Base-by-base conservation (phyloP, 2,797 vertebrate genomes). In the Molossus alvarezi region DNA sequence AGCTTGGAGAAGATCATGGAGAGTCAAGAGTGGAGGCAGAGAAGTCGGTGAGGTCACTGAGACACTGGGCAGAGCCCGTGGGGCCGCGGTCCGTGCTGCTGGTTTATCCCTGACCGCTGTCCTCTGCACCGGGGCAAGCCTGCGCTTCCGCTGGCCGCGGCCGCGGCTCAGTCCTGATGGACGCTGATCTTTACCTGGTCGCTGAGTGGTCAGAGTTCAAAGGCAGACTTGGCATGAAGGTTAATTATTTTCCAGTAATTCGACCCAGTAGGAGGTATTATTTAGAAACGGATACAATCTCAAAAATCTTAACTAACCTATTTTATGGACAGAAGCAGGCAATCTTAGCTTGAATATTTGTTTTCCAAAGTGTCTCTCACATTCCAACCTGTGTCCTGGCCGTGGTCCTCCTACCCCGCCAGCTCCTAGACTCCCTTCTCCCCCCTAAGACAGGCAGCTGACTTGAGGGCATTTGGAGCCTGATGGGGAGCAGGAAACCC, bases 341-440 rank as follows among this genome's bases (percentile, higher is more conserved):
- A 53, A 69, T 41, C 20, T 51, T 64, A 64, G 72, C 41, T 86
- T 95, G 73, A 33, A 33, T 45, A 85, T 79, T 93, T 90, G 67
- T 73, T 75, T 69, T 29, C 45, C 23, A 67, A 73, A 81, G 20
- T 53, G 5, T 87, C 21, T 85, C 15, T 83, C 23, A 80, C 64
- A 37, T 88, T 41, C 37, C 37, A 77, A 77, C 1, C 29, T 73
- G 17, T 55, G 8, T 80, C 67, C 58, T 88, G 33, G 33, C 18
- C 51, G 2, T 41, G 41, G 33, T 53, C 29, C 73, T 37, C 11
- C 8, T 27, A 13, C 58, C 15, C 75, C 37, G 18, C 67, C 29
- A 23, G 21, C 2, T 87, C 25, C 0, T 29, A 64, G 51, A 82
- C 0, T 48, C 21, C 5, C 29, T 7, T 51, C 27, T 7, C 58